These are phyloP conservation scores for Capreolus pygargus DNA, from an alignment of 2,113 vertebrate genomes.

Conservation along the genomic window DNA sequence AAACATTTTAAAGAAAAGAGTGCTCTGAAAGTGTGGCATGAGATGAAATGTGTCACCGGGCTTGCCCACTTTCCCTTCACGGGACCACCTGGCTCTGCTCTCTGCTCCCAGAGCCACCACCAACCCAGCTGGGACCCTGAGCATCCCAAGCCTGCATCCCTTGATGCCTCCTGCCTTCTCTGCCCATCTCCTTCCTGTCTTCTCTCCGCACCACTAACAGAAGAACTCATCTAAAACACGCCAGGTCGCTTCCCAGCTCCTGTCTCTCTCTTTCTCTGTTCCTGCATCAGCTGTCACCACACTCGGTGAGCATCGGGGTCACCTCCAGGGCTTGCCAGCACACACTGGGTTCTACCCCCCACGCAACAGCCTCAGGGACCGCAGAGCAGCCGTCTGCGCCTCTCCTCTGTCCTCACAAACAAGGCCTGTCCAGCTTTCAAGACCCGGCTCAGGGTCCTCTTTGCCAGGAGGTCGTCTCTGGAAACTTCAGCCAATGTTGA, in stretches of 20 bases:
- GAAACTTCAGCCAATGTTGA: background rate
- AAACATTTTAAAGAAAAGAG: background rate
- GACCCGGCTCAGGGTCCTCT: background rate
- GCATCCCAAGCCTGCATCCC: background rate
- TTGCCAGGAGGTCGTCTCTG: background rate
- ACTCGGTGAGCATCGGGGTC: background rate
- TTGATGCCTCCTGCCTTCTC: background rate
- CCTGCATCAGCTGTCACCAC: background rate
- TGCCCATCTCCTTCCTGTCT: background rate
- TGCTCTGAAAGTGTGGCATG: background rate
- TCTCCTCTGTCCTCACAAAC: background rate
- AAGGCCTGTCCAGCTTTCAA: background rate
- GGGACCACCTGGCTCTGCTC: background rate
- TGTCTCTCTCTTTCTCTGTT: background rate
- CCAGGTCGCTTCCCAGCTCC: too few relatives aligned
- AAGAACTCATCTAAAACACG: background rate
- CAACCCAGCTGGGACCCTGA: background rate
- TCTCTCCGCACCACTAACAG: background rate
- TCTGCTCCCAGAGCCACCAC: background rate
- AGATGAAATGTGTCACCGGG: background rate
- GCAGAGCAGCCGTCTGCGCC: background rate
- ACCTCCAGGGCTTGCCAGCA: background rate
- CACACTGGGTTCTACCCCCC: too few relatives aligned
- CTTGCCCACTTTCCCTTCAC: background rate
- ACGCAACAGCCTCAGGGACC: background rate